Evolutionary conservation across 1,140 invertebrate species (phyloP), one percentile per base, ranked within the genome.

Genomic region (Drosophila varians): DNA sequence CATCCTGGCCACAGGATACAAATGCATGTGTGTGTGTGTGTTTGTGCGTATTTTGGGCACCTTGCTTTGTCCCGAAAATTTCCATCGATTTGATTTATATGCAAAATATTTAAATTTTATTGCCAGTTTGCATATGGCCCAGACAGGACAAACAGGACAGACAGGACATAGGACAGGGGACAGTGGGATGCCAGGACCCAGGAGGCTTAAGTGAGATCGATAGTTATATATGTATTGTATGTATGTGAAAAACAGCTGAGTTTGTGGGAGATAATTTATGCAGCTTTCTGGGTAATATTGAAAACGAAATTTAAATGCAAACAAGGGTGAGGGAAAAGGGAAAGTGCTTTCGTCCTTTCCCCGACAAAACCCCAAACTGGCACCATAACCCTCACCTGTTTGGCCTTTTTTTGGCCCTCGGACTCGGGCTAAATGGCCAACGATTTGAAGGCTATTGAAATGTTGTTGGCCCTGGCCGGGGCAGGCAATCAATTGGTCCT

Each of bases 101-200:
- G 80, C 62, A 86, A 87, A 86, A 86, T 86, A 86, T 86, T 86
- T 86, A 86, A 86, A 86, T 86, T 86, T 86, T 86, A 86, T 86
- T 86, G 80, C 80, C 82, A 64, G 77, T 69, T 80, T 86, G 72
- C 82, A 86, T 86, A 86, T 87, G 80, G 80, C 65, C 58, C 56
- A 53, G 43, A 46, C 57, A 31, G 36, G 14, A n/a, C 12, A 52
- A 47, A 55, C 6, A 34, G 26, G 18, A 12, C 26, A 23, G 19
- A 34, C 43, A 28, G 34, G 45, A 16, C 25, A 19, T 12, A 19
- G 56, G 52, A 65, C 9, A 25, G n/a, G 34, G 26, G 18, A 14
- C 26, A 34, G 19, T 25, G 12, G 31, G 57, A 7, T n/a, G n/a
- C 18, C 43, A 28, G 34, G 45, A 16, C 25, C 45, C 62, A 66